Conservation (phyloP, 2,888 invertebrate genomes). For the Himalopsyche kuldschensis region DNA sequence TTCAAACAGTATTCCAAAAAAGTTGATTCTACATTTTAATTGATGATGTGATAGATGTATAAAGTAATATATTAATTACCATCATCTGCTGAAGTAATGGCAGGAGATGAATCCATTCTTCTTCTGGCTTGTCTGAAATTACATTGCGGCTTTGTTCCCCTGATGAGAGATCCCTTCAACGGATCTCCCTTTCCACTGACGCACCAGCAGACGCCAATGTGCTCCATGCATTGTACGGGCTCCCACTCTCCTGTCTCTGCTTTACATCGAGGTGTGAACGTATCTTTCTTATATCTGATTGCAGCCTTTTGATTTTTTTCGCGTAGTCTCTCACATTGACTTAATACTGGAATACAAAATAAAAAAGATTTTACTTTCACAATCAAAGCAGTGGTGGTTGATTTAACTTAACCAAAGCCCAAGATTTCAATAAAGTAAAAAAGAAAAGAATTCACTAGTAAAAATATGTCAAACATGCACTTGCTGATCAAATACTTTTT, state of each 20-base stretch:
- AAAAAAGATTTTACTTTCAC: no score
- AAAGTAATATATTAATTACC: conserved; percentile 35
- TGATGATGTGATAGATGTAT: not conserved
- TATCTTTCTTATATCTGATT: conserved; percentile 70
- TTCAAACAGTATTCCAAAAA: no score
- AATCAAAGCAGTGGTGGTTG: no score
- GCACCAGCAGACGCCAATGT: conserved; percentile 81
- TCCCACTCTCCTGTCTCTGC: conserved; percentile 75
- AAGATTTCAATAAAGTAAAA: no score
- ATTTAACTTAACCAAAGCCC: no score
- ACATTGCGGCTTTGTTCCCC: conserved; percentile 75
- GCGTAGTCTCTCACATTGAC: conserved; percentile 77
- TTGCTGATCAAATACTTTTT: no score
- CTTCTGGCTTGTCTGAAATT: conserved; percentile 78
- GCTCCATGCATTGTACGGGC: conserved; percentile 75
- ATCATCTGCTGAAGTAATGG: conserved; percentile 42
- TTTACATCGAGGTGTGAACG: conserved; percentile 79
- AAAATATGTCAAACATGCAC: no score
- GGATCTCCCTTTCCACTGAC: conserved; percentile 81
- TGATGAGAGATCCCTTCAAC: conserved; percentile 75
- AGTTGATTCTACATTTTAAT: no score
- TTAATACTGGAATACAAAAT: conserved; percentile 60
- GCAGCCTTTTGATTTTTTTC: conserved; percentile 77
- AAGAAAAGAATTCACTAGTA: no score
- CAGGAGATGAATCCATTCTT: conserved; percentile 47